Conservation (phyloP, 2,113 vertebrate species). For the Alligator sinensis region DNA sequence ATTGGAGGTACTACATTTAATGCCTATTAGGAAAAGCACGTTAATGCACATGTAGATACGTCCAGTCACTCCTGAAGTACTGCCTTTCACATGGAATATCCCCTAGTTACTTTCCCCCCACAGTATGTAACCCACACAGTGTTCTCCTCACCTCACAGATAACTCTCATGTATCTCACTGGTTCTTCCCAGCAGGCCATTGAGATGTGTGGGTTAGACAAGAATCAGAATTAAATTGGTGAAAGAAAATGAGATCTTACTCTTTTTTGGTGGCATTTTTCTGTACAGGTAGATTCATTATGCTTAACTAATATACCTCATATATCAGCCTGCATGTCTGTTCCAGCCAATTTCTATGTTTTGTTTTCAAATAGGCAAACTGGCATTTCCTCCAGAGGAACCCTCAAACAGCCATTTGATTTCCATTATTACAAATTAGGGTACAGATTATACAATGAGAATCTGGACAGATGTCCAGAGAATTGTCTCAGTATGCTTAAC, state of each 20-base stretch:
- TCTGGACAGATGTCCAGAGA: neutral
- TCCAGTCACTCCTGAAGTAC: neutral
- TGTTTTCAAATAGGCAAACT: neutral
- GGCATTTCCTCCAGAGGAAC: neutral
- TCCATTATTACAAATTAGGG: neutral
- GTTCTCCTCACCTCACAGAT: neutral
- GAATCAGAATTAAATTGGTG: neutral
- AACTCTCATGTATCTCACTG: neutral
- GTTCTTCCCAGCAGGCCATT: neutral
- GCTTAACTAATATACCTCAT: fast-evolving
- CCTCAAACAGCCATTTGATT: neutral
- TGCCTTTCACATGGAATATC: neutral
- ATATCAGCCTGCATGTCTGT: neutral
- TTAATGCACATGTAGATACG: no score
- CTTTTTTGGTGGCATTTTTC: neutral
- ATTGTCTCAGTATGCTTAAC: neutral
- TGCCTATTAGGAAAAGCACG: no score
- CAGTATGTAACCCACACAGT: neutral
- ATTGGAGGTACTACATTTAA: no score
- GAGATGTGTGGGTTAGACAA: neutral
- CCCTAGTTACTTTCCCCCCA: neutral
- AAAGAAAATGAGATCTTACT: neutral
- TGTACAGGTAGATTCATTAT: neutral
- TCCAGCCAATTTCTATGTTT: fast-evolving
- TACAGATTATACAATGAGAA: neutral